Conservation (phyloP, 2,797 vertebrate species). For the Hapalemur alaotrensis region DNA sequence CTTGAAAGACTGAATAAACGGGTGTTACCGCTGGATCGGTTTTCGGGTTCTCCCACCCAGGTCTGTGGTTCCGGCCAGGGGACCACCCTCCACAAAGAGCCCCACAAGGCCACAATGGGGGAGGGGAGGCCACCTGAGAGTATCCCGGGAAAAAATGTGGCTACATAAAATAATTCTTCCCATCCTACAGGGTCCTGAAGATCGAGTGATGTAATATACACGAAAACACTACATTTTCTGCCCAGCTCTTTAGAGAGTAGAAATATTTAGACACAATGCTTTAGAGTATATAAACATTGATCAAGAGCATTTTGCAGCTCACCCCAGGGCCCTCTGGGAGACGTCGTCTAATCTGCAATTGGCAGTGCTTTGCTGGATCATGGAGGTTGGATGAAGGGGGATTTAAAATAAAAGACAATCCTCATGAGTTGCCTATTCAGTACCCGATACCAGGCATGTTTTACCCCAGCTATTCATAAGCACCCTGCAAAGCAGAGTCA, state of each 20-base stretch:
- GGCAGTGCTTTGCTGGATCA: neutral
- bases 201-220: fast-evolving
- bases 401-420: neutral
- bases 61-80: too few species aligned
- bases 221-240: neutral
- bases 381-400: neutral
- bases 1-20: neutral
- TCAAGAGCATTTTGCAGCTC: neutral
- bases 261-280: neutral
- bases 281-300: too few species aligned
- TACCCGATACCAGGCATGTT: fast-evolving
- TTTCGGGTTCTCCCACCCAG: fast-evolving
- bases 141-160: fast-evolving
- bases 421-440: fast-evolving
- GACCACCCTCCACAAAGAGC: fast-evolving
- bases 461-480: fast-evolving
- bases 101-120: fast-evolving
- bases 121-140: too few species aligned
- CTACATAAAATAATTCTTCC: neutral
- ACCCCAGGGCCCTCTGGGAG: neutral
- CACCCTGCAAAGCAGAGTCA: neutral
- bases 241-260: neutral
- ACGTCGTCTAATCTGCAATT: fast-evolving
- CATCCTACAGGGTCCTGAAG: too few species aligned
- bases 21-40: fast-evolving